Conservation (phyloP, 2,888 invertebrate genomes). For the Leptinotarsa peninsularis region DNA sequence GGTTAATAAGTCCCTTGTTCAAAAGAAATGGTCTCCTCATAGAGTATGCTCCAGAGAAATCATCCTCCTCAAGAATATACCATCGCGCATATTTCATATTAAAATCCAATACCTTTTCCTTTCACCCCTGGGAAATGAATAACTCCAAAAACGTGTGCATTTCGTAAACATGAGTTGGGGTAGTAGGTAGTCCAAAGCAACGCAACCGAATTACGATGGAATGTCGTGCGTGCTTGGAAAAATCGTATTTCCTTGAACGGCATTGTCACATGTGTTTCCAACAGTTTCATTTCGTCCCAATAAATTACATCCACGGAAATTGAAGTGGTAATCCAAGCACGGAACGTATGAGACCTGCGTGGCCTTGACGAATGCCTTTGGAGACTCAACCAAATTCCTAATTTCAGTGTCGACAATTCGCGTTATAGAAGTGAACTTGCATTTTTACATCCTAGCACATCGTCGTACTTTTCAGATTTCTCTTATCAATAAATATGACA, state of each 20-base stretch:
- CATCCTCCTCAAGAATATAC: constrained; percentile 24
- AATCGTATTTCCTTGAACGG: constrained; percentile 55
- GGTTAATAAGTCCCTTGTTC: too few species aligned
- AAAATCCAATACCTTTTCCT: constrained; percentile 28
- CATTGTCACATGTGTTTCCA: constrained; percentile 53
- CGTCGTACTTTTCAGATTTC: too few species aligned
- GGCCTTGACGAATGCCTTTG: not conserved
- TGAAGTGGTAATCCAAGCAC: constrained; percentile 30
- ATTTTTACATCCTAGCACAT: too few species aligned
- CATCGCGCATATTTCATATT: constrained; percentile 19
- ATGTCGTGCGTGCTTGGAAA: constrained; percentile 56
- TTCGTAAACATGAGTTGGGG: constrained; percentile 57
- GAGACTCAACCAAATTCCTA: not conserved
- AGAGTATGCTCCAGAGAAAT: not conserved
- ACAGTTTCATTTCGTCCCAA: constrained; percentile 42
- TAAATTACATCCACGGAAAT: constrained; percentile 45
- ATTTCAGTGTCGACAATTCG: not conserved
- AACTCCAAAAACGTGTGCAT: constrained; percentile 54
- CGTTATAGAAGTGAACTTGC: too few species aligned
- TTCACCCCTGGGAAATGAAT: constrained; percentile 56
- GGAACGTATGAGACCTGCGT: not conserved
- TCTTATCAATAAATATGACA: too few species aligned
- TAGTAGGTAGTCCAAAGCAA: constrained; percentile 43
- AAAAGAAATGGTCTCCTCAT: not conserved
- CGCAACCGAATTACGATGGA: constrained; percentile 33